phyloP scores from a whole-genome alignment of 1,140 invertebrate genomes.

The Panagrolaimus sp. region DNA sequence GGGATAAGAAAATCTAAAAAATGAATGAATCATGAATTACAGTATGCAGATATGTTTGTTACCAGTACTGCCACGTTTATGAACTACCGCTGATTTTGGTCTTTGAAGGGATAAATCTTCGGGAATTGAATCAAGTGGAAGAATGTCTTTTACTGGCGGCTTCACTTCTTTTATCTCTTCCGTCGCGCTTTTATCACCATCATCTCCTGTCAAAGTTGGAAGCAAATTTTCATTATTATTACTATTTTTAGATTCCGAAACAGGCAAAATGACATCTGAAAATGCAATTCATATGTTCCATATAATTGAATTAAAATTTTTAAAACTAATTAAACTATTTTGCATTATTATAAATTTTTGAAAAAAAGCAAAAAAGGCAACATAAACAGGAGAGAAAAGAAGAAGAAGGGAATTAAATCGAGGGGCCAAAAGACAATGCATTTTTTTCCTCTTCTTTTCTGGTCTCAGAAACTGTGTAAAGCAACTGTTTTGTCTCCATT shows the following conservation, averaged over 20 bases:
- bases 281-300: no score
- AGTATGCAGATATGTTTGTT: not conserved
- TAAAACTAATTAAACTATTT: no score
- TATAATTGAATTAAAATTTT: no score
- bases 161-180: no score
- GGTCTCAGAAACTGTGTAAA: not conserved
- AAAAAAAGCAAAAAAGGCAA: no score
- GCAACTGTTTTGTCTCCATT: conserved; percentile 5
- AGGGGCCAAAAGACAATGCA: not conserved
- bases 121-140: not conserved
- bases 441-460: not conserved
- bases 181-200: no score
- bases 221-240: no score
- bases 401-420: not conserved
- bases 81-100: not conserved
- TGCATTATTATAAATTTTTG: no score
- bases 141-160: not conserved
- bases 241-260: no score
- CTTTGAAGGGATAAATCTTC: not conserved
- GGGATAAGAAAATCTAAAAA: not conserved
- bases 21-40: not conserved
- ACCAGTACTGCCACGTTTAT: not conserved
- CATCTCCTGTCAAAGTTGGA: no score
- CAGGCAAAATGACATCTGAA: no score
- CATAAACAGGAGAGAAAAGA: not conserved